phyloP scores from a whole-genome alignment of 2,113 vertebrate genomes.

The Hymenochirus boettgeri region DNA sequence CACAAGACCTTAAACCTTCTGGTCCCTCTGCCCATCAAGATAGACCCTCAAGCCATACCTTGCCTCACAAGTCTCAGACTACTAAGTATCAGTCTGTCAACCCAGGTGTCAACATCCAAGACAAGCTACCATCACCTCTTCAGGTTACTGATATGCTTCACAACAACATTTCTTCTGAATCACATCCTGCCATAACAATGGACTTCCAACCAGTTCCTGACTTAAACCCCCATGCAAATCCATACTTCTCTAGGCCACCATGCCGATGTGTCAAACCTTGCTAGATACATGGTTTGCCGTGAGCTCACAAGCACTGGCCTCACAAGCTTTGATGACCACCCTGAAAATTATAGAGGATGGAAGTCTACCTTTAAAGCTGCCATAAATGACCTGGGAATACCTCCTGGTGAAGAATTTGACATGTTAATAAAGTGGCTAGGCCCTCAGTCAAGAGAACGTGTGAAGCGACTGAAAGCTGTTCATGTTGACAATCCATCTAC shows the following conservation, averaged over 20 bases:
- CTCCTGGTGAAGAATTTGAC: slow-evolving; percentile 44
- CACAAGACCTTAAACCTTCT: background rate
- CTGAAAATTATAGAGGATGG: too few relatives aligned
- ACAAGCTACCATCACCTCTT: background rate
- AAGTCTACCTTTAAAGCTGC: too few relatives aligned
- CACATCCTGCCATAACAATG: background rate
- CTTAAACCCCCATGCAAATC: background rate
- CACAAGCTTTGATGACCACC: background rate
- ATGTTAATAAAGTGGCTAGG: slow-evolving; percentile 46
- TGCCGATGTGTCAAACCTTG: background rate
- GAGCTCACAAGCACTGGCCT: background rate
- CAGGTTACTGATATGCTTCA: background rate
- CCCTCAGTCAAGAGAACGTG: slow-evolving; percentile 37
- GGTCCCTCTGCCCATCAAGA: background rate
- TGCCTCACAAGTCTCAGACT: background rate
- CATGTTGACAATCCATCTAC: slow-evolving; percentile 22
- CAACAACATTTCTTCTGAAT: background rate
- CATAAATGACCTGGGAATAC: slow-evolving; percentile 19
- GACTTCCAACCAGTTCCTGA: background rate
- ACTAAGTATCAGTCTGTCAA: background rate
- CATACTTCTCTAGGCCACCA: background rate
- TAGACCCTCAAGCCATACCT: background rate
- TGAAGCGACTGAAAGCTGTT: slow-evolving; percentile 33
- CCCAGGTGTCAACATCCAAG: background rate
- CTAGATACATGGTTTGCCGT: slow-evolving; percentile 2